phyloP scores from a whole-genome alignment of 2,113 vertebrate species.

The Dasyornis broadbenti region DNA sequence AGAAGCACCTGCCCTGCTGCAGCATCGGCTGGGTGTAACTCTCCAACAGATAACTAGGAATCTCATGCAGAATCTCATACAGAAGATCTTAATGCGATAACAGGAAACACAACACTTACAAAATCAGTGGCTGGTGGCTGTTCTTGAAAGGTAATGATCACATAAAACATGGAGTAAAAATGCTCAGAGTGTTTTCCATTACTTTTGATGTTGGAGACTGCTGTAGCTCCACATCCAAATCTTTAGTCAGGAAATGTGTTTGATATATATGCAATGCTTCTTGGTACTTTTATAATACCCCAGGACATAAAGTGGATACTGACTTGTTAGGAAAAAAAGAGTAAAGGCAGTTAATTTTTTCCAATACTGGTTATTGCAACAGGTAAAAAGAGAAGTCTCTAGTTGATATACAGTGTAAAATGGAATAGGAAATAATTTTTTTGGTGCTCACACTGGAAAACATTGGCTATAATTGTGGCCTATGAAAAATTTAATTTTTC shows the following conservation, averaged over 20 bases:
- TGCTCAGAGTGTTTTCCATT: background rate
- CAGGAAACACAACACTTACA: background rate
- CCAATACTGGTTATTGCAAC: background rate
- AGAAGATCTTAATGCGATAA: background rate
- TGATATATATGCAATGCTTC: background rate
- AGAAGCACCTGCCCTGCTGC: background rate
- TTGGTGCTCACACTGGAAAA: background rate
- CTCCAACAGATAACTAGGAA: background rate
- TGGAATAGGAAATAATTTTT: background rate
- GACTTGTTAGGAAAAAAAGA: background rate
- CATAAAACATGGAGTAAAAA: background rate
- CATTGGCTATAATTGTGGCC: background rate
- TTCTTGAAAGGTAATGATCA: background rate
- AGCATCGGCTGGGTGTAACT: background rate
- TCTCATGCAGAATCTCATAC: background rate
- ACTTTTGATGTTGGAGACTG: background rate
- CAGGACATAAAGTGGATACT: background rate
- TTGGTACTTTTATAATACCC: background rate
- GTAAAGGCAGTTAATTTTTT: background rate
- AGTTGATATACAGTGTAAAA: background rate
- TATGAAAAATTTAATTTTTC: background rate
- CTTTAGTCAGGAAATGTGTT: background rate
- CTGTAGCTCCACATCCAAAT: background rate
- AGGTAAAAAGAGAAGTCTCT: background rate
- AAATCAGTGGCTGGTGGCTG: background rate